phyloP scores from a whole-genome alignment of 64 coral and sea anemone genomes.

The Dendronephthya gigantea region DNA sequence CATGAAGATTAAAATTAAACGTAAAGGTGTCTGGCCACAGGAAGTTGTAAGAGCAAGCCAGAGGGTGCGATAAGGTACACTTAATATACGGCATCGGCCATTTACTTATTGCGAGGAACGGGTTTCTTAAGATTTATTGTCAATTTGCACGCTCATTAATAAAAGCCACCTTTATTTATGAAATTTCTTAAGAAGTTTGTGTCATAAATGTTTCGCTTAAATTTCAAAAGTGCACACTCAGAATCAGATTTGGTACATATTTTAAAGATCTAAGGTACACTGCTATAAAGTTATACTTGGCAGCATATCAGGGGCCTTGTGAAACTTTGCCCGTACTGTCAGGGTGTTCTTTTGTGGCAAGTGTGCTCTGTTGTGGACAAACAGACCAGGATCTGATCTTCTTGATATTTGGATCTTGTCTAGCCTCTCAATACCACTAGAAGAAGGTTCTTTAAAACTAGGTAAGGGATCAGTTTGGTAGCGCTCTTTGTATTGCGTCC shows the following conservation, averaged over 20 bases:
- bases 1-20: not conserved
- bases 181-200: no score
- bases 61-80: not conserved
- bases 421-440: not conserved
- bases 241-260: not conserved
- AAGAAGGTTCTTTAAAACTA: not conserved
- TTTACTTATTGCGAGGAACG: not conserved
- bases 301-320: not conserved
- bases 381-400: not conserved
- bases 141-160: no score
- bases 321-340: not conserved
- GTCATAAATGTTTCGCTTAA: no score
- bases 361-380: not conserved
- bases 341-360: constrained; percentile 3
- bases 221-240: no score
- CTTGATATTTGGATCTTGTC: not conserved
- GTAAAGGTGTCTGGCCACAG: not conserved
- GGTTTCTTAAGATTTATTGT: no score
- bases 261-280: not conserved
- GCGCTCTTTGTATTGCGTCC: not conserved
- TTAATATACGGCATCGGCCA: not conserved
- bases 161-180: no score
- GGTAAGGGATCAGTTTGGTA: not conserved
- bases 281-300: not conserved
- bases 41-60: not conserved